Percentiles rank a stretch among this genome's conserved stretches.
phyloP scores from a whole-genome alignment of 2,797 vertebrate genomes.

The Sciurus carolinensis region DNA sequence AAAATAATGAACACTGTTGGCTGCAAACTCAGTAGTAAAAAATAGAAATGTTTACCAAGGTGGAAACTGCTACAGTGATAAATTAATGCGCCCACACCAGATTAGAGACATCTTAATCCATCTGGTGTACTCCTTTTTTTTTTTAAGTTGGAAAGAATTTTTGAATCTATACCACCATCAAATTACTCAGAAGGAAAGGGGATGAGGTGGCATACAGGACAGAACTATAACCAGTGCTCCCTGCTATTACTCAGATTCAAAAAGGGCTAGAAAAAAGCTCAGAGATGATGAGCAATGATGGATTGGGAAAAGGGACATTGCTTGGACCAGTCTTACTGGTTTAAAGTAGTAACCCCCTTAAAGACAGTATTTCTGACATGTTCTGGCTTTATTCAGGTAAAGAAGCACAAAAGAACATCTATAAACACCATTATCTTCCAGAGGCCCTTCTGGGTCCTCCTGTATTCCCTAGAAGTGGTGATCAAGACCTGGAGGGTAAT shows the following conservation, averaged over 20 bases:
- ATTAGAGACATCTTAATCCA: conserved; percentile 62
- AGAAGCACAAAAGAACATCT: not conserved
- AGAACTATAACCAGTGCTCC: not conserved
- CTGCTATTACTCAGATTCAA: not conserved
- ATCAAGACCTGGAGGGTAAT: conserved; percentile 36
- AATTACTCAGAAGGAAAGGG: conserved; percentile 15
- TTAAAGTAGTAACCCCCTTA: not conserved
- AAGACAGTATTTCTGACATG: not conserved
- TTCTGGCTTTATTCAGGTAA: not conserved
- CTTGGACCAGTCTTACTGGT: not conserved
- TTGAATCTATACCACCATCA: not conserved
- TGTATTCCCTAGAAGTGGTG: not conserved
- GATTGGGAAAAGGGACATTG: not conserved
- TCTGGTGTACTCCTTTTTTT: conserved; percentile 28
- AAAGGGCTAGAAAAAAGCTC: not conserved
- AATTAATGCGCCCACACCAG: conserved; percentile 41
- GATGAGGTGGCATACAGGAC: not conserved
- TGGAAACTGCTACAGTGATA: conserved; percentile 50
- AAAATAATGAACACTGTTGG: conserved; percentile 69
- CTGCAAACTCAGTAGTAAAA: conserved; percentile 68
- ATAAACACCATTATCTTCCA: conserved; percentile 30
- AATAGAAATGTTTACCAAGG: conserved; percentile 75
- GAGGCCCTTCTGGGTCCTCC: conserved; percentile 7
- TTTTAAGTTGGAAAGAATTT: conserved; percentile 60
- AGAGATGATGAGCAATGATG: not conserved